phyloP scores from a whole-genome alignment of 2,888 invertebrate genomes.

The Electrophaes corylata region DNA sequence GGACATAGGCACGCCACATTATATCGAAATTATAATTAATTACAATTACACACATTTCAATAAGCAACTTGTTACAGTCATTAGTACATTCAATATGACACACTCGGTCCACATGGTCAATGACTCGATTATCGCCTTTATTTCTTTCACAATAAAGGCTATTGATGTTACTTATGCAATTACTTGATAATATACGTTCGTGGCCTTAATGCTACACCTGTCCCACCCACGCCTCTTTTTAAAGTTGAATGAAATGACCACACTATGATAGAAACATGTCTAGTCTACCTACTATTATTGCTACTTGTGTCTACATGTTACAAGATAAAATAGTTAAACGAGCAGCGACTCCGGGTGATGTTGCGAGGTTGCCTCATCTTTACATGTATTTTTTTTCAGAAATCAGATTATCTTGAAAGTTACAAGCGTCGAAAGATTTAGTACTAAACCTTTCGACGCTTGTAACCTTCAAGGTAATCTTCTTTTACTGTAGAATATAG shows the following conservation, averaged over 20 bases:
- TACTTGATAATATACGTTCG: conserved; percentile 19
- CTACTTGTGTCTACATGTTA: no score
- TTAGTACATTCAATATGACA: conserved; percentile 12
- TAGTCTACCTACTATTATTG: no score
- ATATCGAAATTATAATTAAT: neutral
- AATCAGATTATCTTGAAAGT: no score
- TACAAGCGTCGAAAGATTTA: no score
- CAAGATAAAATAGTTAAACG: no score
- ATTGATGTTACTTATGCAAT: conserved; percentile 28
- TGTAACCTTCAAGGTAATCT: no score
- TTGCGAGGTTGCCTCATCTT: no score
- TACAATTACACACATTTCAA: conserved; percentile 7
- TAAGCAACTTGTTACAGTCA: conserved; percentile 8
- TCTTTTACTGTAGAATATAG: no score
- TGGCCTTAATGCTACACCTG: conserved; percentile 31
- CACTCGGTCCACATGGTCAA: conserved; percentile 20
- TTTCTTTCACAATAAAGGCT: conserved; percentile 23
- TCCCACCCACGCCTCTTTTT: conserved; percentile 25
- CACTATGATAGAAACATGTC: neutral
- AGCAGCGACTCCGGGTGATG: no score
- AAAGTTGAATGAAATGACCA: conserved; percentile 26
- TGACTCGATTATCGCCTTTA: conserved; percentile 26
- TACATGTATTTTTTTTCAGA: no score
- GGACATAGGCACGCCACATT: no score
- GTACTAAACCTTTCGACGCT: no score